phyloP scores from a whole-genome alignment of 2,797 vertebrate species.

The Phalanger gymnotis region DNA sequence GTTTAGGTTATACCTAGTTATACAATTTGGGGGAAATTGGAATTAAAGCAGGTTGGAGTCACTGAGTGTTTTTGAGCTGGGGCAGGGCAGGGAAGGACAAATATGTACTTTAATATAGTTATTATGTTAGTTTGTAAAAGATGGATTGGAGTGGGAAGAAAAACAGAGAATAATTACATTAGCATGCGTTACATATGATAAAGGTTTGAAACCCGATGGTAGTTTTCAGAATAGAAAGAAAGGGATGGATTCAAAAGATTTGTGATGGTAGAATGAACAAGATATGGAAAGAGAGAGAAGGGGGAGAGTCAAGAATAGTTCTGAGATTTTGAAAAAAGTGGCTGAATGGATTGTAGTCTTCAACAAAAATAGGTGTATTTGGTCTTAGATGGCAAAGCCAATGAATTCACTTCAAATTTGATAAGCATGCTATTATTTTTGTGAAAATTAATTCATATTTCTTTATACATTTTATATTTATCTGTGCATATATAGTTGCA shows the following conservation, averaged over 20 bases:
- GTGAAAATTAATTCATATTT: background rate
- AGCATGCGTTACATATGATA: background rate
- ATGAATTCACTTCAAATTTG: background rate
- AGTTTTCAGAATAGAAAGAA: background rate
- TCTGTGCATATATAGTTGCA: background rate
- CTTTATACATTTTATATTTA: background rate
- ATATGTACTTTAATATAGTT: background rate
- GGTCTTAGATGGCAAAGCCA: background rate
- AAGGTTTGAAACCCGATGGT: background rate
- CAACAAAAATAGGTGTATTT: background rate
- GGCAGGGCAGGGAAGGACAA: background rate
- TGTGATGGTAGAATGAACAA: background rate
- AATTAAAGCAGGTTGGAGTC: background rate
- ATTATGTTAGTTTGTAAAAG: background rate
- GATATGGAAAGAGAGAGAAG: background rate
- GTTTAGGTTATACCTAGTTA: background rate
- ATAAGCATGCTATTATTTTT: background rate
- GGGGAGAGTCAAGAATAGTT: background rate
- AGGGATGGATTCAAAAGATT: background rate
- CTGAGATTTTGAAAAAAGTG: background rate
- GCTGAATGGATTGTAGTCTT: background rate
- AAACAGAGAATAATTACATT: background rate
- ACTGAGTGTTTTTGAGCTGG: background rate
- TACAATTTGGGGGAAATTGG: background rate
- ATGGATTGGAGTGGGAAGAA: background rate